A percentile compares a stretch with the other conserved stretches of the same genome.
phyloP scores from a whole-genome alignment of 2,888 invertebrate genomes.

The Rhopalosiphum nymphaeae region DNA sequence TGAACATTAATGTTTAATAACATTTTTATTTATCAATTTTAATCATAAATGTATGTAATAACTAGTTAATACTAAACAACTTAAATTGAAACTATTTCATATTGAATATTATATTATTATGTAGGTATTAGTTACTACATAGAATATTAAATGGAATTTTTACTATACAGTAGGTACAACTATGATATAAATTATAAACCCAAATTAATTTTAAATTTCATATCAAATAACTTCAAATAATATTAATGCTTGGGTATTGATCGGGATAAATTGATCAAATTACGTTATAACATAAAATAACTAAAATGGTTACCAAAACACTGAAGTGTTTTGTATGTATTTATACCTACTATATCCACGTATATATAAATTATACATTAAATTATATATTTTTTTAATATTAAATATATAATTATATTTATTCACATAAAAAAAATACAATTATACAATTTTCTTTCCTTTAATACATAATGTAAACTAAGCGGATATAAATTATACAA shows the following conservation, averaged over 20 bases:
- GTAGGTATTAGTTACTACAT: not conserved
- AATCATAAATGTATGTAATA: not conserved
- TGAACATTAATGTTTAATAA: not conserved
- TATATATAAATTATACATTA: not conserved
- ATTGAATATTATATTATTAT: not conserved
- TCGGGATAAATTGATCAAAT: not conserved
- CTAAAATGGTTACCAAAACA: not conserved
- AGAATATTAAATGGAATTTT: not conserved
- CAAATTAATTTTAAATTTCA: not conserved
- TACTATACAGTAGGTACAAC: not conserved
- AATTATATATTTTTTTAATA: not conserved
- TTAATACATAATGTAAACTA: not conserved
- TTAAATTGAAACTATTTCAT: not conserved
- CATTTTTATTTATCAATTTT: not conserved
- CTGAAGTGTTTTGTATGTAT: not conserved
- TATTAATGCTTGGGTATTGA: not conserved
- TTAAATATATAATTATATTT: no score
- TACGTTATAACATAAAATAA: not conserved
- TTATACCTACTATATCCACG: not conserved
- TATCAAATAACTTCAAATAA: not conserved
- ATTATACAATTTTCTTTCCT: no score
- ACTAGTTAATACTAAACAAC: not conserved
- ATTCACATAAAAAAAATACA: no score
- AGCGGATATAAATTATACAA: not conserved
- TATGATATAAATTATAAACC: not conserved